Percentiles rank a stretch among this genome's conserved stretches.
These are phyloP conservation scores for Poeciliopsis turneri DNA, from an alignment of 2,797 vertebrate species.

Conservation along the genomic window DNA sequence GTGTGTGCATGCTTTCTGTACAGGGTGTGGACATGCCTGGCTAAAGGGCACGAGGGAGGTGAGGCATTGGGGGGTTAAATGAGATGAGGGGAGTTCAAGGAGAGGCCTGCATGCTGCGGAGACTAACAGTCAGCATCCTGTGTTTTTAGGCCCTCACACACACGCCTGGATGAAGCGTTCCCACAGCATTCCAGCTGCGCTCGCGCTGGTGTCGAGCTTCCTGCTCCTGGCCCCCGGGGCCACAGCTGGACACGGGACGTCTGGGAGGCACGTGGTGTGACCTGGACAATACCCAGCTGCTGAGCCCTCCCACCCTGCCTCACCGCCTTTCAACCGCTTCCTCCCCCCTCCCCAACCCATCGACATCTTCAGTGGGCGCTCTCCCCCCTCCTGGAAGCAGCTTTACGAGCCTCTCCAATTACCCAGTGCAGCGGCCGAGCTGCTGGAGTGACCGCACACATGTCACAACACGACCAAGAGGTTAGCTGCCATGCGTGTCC, in stretches of 20 bases:
- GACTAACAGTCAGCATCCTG: constrained; percentile 66
- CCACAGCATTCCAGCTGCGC: constrained; percentile 73
- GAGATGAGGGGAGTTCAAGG: constrained; percentile 38
- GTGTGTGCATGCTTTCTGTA: constrained; percentile 21
- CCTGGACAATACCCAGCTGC: constrained; percentile 77
- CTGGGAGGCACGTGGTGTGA: constrained; percentile 78
- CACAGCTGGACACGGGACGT: constrained; percentile 80
- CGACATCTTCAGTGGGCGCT: constrained; percentile 60
- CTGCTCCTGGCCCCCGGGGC: constrained; percentile 73
- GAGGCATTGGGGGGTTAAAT: constrained; percentile 61
- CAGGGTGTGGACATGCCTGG: constrained; percentile 67
- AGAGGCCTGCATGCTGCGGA: constrained; percentile 62
- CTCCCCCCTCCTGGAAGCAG: constrained; percentile 69
- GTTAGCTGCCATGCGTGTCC: constrained; percentile 91
- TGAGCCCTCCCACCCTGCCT: constrained; percentile 48
- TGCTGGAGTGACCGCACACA: constrained; percentile 78
- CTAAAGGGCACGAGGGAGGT: constrained; percentile 70
- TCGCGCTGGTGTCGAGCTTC: constrained; percentile 72
- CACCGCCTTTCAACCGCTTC: constrained; percentile 14
- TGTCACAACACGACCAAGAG: constrained; percentile 84
- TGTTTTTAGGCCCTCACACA: constrained; percentile 47
- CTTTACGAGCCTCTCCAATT: constrained; percentile 83
- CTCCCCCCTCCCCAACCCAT: constrained; percentile 10
- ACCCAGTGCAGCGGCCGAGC: constrained; percentile 76
- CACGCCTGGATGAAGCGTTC: constrained; percentile 54